Evolutionary conservation across 1,140 invertebrate species (phyloP), one percentile per base, ranked within the genome.

Genomic region (Eupeodes corollae): DNA sequence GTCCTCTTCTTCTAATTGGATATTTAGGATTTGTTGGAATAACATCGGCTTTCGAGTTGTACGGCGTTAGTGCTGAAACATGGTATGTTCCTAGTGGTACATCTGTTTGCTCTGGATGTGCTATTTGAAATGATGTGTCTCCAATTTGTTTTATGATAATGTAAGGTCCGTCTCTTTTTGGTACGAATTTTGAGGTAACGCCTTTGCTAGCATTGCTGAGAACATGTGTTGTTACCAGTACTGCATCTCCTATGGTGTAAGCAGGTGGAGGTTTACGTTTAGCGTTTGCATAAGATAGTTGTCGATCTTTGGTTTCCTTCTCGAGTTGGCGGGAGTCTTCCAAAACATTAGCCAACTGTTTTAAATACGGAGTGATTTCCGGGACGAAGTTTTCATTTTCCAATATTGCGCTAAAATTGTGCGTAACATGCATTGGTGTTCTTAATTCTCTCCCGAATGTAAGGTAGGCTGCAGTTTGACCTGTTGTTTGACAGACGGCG

Each of bases 101-200:
- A 39, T 35, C 16, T 39, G 32, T 40, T 32, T 48, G 14, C 12
- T 50, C 38, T 35, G 13, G 12, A 11, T 44, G 12, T 19, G 53
- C 43, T 6, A 66, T 14, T 42, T 53, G 50, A 44, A 57, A 65
- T 2, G 55, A 51, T 6, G 50, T 47, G 8, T 50, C 48, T 5
- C 57, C 56, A 15, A 55, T 44, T 16, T 47, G 34, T 10, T 45
- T 51, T 1, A 52, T 39, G 15, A 65, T 53, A 13, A 49, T 18
- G 49, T 62, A 70, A 0, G 66, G 67, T 13, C 67, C 68, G 35
- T 65, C 57, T 15, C 61, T 56, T 18, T 55, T 43, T 2, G 62
- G 63, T 1, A 60, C 57, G 12, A 70, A 57, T 37, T 70, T 70
- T 0, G 60, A 48, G 1, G 64, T 53, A 15, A 59, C 51, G 0